Conservation (phyloP, 2,888 invertebrate genomes). For the Philonicus albiceps region DNA sequence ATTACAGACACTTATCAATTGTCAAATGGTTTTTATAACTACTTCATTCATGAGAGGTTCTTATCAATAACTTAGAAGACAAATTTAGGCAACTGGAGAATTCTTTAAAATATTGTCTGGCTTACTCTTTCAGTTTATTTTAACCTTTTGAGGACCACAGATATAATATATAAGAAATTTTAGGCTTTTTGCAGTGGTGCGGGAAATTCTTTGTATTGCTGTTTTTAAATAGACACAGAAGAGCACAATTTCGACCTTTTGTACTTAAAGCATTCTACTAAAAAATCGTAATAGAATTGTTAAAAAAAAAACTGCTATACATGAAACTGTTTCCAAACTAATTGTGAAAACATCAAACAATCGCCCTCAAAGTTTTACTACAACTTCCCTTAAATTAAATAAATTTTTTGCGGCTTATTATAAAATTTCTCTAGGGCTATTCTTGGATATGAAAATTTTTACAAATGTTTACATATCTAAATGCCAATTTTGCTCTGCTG, state of each 20-base stretch:
- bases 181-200: not conserved
- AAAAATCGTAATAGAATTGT: no score
- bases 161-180: not conserved
- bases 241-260: no score
- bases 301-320: no score
- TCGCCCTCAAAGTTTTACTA: not conserved
- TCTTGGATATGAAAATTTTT: not conserved
- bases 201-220: not conserved
- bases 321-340: not conserved
- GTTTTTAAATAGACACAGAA: not conserved
- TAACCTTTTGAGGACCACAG: not conserved
- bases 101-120: not conserved
- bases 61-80: not conserved
- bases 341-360: not conserved
- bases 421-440: no score
- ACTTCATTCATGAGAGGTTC: not conserved
- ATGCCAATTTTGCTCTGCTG: no score
- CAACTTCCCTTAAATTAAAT: no score
- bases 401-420: no score
- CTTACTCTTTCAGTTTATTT: not conserved
- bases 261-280: not conserved
- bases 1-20: no score
- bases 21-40: no score
- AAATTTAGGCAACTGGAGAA: not conserved
- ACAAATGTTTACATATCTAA: not conserved